Evolutionary conservation across 1,140 invertebrate genomes (phyloP).

Genomic region (Venturia canescens): DNA sequence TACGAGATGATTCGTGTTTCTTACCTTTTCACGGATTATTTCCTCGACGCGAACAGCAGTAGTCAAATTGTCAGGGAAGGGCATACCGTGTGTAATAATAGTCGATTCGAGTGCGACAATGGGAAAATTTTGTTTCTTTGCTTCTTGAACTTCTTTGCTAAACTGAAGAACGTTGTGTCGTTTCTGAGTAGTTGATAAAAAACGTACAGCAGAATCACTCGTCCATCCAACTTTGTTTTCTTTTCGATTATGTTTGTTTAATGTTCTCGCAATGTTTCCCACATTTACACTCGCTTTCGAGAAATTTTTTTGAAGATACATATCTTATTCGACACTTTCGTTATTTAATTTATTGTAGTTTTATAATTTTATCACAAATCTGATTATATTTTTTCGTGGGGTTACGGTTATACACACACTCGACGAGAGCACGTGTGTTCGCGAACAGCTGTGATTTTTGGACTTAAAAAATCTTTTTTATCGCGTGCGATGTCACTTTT

Average conservation of each 20-base stretch:
- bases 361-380: neutral
- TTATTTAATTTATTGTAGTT: neutral
- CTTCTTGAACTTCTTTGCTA: constrained; percentile 78
- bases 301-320: neutral
- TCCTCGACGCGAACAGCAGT: constrained; percentile 91
- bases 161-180: constrained; percentile 47
- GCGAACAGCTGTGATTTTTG: no score
- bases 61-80: constrained; percentile 93
- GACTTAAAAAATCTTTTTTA: no score
- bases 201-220: neutral
- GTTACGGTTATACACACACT: no score
- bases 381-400: no score
- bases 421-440: no score
- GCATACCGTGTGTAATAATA: constrained; percentile 99
- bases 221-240: neutral
- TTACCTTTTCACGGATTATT: constrained; percentile 83
- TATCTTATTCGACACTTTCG: neutral
- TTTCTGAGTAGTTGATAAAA: neutral
- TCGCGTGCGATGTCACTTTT: no score
- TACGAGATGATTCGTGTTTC: neutral
- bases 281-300: neutral
- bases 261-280: neutral
- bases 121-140: constrained; percentile 79
- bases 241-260: neutral
- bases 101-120: constrained; percentile 98